phyloP scores from a whole-genome alignment of 2,888 invertebrate genomes.

The Thecocarcelia acutangulata region DNA sequence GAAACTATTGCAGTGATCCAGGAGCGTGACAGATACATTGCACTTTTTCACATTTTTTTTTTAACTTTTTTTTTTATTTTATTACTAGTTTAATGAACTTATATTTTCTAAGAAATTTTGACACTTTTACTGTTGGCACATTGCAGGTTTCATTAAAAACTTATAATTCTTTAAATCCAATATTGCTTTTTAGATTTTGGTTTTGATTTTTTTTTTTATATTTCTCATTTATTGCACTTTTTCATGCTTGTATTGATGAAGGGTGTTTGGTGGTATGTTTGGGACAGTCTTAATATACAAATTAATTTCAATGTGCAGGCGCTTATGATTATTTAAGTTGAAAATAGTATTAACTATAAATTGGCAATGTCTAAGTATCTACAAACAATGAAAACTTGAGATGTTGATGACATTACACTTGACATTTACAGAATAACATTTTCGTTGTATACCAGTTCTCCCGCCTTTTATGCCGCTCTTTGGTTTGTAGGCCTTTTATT shows the following conservation, averaged over 20 bases:
- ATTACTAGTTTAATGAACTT: not conserved
- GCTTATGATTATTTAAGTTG: constrained; percentile 36
- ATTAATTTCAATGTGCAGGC: constrained; percentile 27
- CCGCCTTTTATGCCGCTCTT: constrained; percentile 62
- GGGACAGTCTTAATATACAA: constrained; percentile 17
- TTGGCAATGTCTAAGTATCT: constrained; percentile 56
- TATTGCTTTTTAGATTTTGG: no score
- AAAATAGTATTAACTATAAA: constrained; percentile 42
- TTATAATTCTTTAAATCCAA: no score
- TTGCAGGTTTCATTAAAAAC: no score
- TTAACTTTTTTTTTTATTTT: not conserved
- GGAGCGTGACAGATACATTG: constrained; percentile 2
- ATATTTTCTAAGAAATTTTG: constrained; percentile 26
- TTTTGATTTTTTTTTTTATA: constrained; percentile 21
- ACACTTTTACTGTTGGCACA: constrained; percentile 18
- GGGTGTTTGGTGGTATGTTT: not conserved
- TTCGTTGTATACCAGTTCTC: constrained; percentile 50
- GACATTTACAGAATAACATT: constrained; percentile 75
- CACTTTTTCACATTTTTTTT: not conserved
- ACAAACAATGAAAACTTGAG: constrained; percentile 70
- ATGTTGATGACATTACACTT: constrained; percentile 81
- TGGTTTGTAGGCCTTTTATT: constrained; percentile 45
- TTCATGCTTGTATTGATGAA: not conserved
- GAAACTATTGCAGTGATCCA: constrained; percentile 1
- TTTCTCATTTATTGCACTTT: constrained; percentile 28